Evolutionary conservation across 2,888 invertebrate genomes (phyloP).

Genomic region (Salticus scenicus): DNA sequence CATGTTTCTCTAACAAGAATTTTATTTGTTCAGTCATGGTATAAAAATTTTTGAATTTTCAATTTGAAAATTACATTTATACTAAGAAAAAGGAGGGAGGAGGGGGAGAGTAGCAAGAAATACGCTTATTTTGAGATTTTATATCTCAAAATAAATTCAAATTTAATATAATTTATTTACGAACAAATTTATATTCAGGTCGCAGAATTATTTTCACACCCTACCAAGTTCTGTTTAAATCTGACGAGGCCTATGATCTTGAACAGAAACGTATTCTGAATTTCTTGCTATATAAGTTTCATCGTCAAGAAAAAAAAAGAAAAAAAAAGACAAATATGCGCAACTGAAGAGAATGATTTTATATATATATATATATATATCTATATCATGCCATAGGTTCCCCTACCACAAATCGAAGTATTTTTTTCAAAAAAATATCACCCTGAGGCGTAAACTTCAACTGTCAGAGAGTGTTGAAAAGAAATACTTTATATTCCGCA

Average conservation of each 20-base stretch:
- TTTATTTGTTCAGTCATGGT: no score
- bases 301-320: no score
- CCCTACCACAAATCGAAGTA: neutral
- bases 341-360: neutral
- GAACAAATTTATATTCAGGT: neutral
- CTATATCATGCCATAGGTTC: neutral
- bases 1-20: no score
- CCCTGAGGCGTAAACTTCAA: neutral
- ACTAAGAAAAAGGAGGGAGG: no score
- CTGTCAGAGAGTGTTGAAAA: constrained; percentile 13
- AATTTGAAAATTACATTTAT: no score
- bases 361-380: no score
- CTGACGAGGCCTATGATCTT: neutral
- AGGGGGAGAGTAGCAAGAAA: no score
- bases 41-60: no score
- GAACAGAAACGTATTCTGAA: neutral
- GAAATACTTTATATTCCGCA: constrained; percentile 5
- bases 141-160: neutral
- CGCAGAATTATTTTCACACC: neutral
- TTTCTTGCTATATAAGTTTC: neutral
- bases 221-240: neutral
- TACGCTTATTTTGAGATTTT: no score
- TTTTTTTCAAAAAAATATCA: neutral
- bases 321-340: neutral
- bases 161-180: neutral